Percentiles rank a stretch among this genome's conserved stretches.
These are phyloP conservation scores for Unio pictorum DNA, from an alignment of 2,888 invertebrate species.

Conservation along the genomic window DNA sequence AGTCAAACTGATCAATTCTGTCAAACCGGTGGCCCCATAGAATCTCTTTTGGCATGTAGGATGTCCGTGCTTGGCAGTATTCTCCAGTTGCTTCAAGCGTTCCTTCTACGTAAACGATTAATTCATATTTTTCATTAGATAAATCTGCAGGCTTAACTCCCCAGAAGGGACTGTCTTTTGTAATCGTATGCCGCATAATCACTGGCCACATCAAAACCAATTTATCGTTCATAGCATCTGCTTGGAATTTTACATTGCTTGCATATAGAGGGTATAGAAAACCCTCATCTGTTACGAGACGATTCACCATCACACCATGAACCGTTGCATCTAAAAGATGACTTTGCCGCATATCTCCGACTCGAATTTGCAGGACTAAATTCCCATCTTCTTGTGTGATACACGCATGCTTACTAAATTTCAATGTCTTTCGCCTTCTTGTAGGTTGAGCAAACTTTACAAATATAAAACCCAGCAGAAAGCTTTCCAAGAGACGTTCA, in stretches of 20 bases:
- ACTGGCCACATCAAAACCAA: slow-evolving; percentile 99
- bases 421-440: slow-evolving; percentile 89
- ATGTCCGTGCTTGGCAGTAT: slow-evolving; percentile 73
- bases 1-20: slow-evolving; percentile 56
- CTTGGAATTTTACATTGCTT: slow-evolving; percentile 90
- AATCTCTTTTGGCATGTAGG: slow-evolving; percentile 70
- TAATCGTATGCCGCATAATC: slow-evolving; percentile 94
- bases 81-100: slow-evolving; percentile 86
- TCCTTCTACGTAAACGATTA: slow-evolving; percentile 94
- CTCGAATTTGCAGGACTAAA: slow-evolving; percentile 62
- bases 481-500: slow-evolving; percentile 83
- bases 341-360: slow-evolving; percentile 70
- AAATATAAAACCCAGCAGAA: slow-evolving; percentile 85
- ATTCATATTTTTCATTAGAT: slow-evolving; percentile 83
- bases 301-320: slow-evolving; percentile 53
- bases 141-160: slow-evolving; percentile 91
- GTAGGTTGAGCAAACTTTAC: slow-evolving; percentile 96
- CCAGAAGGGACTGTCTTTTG: slow-evolving; percentile 89
- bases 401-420: slow-evolving; percentile 92
- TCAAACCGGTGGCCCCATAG: slow-evolving; percentile 68
- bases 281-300: slow-evolving; percentile 53
- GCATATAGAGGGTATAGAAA: slow-evolving; percentile 77
- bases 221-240: slow-evolving; percentile 91
- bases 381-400: slow-evolving; percentile 78
- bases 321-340: slow-evolving; percentile 78